Percentiles rank a stretch among this genome's conserved stretches.
These are phyloP conservation scores for Uloborus plumipes DNA, from an alignment of 2,888 invertebrate species.

Conservation along the genomic window DNA sequence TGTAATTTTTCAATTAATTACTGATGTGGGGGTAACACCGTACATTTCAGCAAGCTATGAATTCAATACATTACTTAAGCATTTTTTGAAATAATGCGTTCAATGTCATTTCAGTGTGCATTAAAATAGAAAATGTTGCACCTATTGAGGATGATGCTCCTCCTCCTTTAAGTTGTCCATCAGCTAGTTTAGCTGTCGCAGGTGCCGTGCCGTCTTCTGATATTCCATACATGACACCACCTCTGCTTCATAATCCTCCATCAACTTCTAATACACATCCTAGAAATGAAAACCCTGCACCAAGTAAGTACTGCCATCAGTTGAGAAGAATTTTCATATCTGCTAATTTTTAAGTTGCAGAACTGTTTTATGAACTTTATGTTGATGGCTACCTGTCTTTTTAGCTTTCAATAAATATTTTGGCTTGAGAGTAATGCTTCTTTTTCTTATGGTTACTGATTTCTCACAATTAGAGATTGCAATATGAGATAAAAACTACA, in stretches of 20 bases:
- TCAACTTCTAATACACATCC: neutral
- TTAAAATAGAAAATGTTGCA: constrained; percentile 19
- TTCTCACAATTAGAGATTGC: too few species aligned
- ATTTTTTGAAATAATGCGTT: neutral
- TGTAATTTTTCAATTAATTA: too few species aligned
- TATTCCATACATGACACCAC: constrained; percentile 66
- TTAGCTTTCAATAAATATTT: neutral
- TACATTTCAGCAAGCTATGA: neutral
- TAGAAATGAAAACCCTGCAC: constrained; percentile 7
- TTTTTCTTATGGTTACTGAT: too few species aligned
- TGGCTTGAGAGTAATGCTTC: too few species aligned
- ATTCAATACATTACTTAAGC: neutral
- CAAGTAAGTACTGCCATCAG: constrained; percentile 16
- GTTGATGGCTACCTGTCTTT: neutral
- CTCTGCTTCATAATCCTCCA: constrained; percentile 44
- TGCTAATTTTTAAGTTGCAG: neutral
- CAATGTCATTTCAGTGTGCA: constrained; percentile 27
- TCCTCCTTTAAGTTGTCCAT: constrained; percentile 15
- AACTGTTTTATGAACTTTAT: neutral
- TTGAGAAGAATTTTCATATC: too few species aligned
- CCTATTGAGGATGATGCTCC: constrained; percentile 28
- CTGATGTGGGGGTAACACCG: too few species aligned
- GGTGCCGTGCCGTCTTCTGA: constrained; percentile 64
- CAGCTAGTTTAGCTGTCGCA: constrained; percentile 62
- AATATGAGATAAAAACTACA: too few species aligned